A percentile compares a stretch with the other conserved stretches of the same genome.
phyloP scores from a whole-genome alignment of 2,888 invertebrate species.

The Pyrgus malvae region DNA sequence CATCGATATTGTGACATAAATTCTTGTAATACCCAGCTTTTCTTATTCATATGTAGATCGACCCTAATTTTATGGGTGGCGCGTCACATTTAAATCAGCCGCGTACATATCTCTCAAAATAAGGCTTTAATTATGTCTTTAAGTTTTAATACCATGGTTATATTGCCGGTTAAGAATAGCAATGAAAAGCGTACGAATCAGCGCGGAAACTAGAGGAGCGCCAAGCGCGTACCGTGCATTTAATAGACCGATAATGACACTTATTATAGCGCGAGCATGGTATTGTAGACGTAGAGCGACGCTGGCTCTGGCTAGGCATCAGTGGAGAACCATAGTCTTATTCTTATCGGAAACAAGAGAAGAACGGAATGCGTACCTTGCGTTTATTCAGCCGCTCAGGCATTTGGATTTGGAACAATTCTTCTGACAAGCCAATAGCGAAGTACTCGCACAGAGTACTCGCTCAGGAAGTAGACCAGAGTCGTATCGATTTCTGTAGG shows the following conservation, averaged over 20 bases:
- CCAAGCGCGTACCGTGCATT: slow-evolving; percentile 12
- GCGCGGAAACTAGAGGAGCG: slow-evolving; percentile 16
- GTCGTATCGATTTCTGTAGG: too few relatives aligned
- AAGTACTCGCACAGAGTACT: too few relatives aligned
- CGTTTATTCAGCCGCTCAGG: too few relatives aligned
- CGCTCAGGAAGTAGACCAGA: too few relatives aligned
- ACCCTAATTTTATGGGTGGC: slow-evolving; percentile 5
- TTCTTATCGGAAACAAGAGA: too few relatives aligned
- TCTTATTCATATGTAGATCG: slow-evolving; percentile 13
- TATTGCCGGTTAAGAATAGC: slow-evolving; percentile 3
- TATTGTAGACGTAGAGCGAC: too few relatives aligned
- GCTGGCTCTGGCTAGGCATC: too few relatives aligned
- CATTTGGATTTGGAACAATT: too few relatives aligned
- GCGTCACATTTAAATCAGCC: slow-evolving; percentile 17
- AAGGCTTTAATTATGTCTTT: slow-evolving; percentile 14
- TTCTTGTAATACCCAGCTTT: background rate
- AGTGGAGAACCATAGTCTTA: too few relatives aligned
- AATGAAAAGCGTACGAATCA: slow-evolving; percentile 21
- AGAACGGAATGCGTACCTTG: too few relatives aligned
- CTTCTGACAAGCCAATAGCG: too few relatives aligned
- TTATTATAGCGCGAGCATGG: slow-evolving; percentile 9
- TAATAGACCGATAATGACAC: slow-evolving; percentile 19
- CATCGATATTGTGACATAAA: background rate
- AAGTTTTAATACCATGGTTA: slow-evolving; percentile 6
- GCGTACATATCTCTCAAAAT: background rate